phyloP scores from a whole-genome alignment of 2,888 invertebrate species.

The Gymnosoma rotundatum region DNA sequence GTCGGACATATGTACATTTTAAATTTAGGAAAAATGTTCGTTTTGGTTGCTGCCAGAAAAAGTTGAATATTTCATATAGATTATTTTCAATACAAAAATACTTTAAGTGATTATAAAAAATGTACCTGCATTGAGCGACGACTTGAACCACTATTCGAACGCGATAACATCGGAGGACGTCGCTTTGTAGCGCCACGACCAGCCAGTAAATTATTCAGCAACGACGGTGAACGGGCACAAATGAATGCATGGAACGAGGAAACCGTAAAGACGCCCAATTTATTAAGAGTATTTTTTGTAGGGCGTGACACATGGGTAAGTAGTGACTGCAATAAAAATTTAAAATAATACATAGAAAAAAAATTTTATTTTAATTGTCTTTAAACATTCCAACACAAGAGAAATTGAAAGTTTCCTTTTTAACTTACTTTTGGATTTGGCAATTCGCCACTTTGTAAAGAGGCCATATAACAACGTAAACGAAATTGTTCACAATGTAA shows the following conservation, averaged over 20 bases:
- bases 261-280: slow-evolving; percentile 98
- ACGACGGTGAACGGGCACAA: slow-evolving; percentile 96
- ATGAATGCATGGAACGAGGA: slow-evolving; percentile 99
- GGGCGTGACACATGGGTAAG: slow-evolving; percentile 97
- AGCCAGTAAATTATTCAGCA: slow-evolving; percentile 94
- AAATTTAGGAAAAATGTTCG: too few species aligned
- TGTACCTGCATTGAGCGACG: slow-evolving; percentile 92
- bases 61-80: too few species aligned
- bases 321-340: slow-evolving; percentile 88
- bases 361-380: not conserved
- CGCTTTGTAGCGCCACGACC: slow-evolving; percentile 95
- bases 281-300: slow-evolving; percentile 96
- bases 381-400: too few species aligned
- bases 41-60: too few species aligned
- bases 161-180: slow-evolving; percentile 93
- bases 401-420: not conserved
- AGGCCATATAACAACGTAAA: slow-evolving; percentile 97
- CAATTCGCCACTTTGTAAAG: slow-evolving; percentile 96
- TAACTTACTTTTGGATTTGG: slow-evolving; percentile 96
- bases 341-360: not conserved
- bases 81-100: too few species aligned
- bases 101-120: not conserved
- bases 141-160: slow-evolving; percentile 94
- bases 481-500: slow-evolving; percentile 98
- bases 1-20: too few species aligned